Percentiles rank a stretch among this genome's conserved stretches.
Evolutionary conservation across 2,113 vertebrate genomes (phyloP).

Genomic region (Siphamia tubifer): DNA sequence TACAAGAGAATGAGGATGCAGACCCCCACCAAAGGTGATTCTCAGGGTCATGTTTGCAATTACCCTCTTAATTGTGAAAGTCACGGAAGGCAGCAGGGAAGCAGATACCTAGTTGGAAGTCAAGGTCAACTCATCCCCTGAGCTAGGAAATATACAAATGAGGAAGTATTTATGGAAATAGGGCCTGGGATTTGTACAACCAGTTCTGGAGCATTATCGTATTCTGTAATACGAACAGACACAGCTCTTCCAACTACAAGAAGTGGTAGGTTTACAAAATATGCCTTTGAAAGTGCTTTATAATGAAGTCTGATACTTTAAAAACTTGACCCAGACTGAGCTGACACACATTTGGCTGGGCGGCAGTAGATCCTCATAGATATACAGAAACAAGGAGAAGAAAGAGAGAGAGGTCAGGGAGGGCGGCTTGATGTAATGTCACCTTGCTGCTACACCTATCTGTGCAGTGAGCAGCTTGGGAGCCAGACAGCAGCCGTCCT

Average conservation of each 20-base stretch:
- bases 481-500: conserved; percentile 12
- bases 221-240: conserved; percentile 24
- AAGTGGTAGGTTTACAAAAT: conserved; percentile 6
- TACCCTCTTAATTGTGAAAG: conserved; percentile 63
- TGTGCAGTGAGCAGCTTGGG: not conserved
- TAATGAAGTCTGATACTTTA: conserved; percentile 27
- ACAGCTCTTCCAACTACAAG: not conserved
- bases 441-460: conserved; percentile 47
- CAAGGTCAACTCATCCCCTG: conserved; percentile 64
- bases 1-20: conserved; percentile 5
- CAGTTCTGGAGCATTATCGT: conserved; percentile 49
- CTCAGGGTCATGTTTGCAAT: conserved; percentile 61
- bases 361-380: conserved; percentile 58
- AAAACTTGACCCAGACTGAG: conserved; percentile 36
- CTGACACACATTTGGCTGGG: conserved; percentile 44
- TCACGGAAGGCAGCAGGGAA: conserved; percentile 52
- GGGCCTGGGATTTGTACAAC: conserved; percentile 36
- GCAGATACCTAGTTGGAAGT: conserved; percentile 54
- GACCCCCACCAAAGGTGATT: conserved; percentile 12
- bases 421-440: conserved; percentile 58
- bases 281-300: conserved; percentile 10
- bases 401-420: conserved; percentile 18
- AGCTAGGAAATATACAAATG: conserved; percentile 61
- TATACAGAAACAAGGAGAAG: conserved; percentile 36
- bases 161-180: conserved; percentile 68